Conservation (phyloP, 2,113 vertebrate species). For the Anas platyrhynchos region DNA sequence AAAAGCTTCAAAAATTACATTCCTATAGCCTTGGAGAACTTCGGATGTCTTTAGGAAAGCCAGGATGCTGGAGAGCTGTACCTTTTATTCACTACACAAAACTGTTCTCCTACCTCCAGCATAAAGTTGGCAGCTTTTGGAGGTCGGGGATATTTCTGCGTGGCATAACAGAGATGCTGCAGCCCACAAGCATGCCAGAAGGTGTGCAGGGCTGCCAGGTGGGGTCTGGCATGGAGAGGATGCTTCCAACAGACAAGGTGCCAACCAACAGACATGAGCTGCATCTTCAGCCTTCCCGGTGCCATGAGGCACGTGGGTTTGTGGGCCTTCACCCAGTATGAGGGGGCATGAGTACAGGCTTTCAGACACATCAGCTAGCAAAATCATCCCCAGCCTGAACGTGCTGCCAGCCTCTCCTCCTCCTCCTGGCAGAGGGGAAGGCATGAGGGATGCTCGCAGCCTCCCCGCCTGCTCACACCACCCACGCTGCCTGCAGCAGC, state of each 20-base stretch:
- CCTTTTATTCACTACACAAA: not conserved
- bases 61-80: not conserved
- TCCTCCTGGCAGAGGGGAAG: fast-evolving
- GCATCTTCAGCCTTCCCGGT: not conserved
- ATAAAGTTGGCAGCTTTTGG: not conserved
- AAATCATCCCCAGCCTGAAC: not conserved
- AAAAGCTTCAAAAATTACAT: not conserved
- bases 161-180: not conserved
- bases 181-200: not conserved
- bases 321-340: fast-evolving
- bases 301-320: fast-evolving
- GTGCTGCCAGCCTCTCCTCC: not conserved
- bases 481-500: not conserved
- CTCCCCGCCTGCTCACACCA: not conserved
- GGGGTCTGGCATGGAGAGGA: not conserved
- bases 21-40: not conserved
- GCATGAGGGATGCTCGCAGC: not conserved
- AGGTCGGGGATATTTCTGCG: not conserved
- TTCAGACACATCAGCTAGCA: not conserved
- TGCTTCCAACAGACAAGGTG: not conserved
- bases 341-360: not conserved
- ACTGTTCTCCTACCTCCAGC: not conserved
- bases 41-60: not conserved
- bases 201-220: not conserved
- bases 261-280: fast-evolving